These are phyloP conservation scores for Embiotoca jacksoni DNA, from an alignment of 2,113 vertebrate genomes.

Conservation along the genomic window DNA sequence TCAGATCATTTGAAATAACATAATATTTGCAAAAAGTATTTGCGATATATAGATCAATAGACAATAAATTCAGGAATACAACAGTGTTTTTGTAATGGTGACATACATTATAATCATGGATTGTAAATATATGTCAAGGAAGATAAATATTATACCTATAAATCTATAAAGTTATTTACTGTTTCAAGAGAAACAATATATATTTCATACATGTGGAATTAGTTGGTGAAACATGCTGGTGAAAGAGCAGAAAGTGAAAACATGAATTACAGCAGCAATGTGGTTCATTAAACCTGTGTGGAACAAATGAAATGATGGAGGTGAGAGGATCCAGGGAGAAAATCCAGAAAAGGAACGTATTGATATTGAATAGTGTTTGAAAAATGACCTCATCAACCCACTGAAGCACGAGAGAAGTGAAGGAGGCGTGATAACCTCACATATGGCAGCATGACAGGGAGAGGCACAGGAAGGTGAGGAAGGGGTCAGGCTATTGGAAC, in stretches of 20 bases:
- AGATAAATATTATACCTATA: no score
- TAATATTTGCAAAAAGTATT: no score
- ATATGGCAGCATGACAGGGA: constrained; percentile 31
- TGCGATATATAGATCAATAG: no score
- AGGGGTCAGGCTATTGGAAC: constrained; percentile 29
- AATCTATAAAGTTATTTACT: no score
- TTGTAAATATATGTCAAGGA: no score
- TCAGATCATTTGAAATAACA: no score
- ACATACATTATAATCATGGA: no score
- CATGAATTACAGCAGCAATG: neutral
- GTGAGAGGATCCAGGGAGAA: constrained; percentile 5
- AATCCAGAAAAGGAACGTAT: neutral
- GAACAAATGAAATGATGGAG: neutral
- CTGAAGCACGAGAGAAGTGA: neutral
- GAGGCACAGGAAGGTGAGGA: neutral
- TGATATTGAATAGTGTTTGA: constrained; percentile 12
- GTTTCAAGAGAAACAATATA: no score
- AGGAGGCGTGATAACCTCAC: constrained; percentile 37
- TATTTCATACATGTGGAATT: accelerated
- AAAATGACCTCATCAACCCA: constrained; percentile 19
- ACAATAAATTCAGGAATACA: no score
- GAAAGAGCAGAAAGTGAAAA: constrained; percentile 2
- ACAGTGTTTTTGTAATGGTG: no score
- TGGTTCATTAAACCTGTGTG: constrained; percentile 3
- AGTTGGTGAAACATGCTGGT: neutral